phyloP scores from a whole-genome alignment of 1,140 invertebrate genomes.

The Schlechtendalia chinensis region DNA sequence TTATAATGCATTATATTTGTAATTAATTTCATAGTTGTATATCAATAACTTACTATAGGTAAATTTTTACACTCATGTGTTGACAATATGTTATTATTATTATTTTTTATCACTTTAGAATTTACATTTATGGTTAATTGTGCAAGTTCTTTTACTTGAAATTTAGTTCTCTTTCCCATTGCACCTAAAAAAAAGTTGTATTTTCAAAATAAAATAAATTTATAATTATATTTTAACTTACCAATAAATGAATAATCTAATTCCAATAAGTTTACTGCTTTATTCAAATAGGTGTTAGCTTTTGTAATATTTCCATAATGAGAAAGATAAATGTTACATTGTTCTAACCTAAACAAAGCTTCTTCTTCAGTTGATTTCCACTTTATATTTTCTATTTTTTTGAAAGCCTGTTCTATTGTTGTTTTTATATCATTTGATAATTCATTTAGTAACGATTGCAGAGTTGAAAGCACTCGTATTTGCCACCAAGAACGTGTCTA shows the following conservation, averaged over 20 bases:
- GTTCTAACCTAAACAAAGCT: conserved; percentile 72
- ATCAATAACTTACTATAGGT: conserved; percentile 57
- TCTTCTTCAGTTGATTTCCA: conserved; percentile 58
- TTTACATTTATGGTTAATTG: conserved; percentile 74
- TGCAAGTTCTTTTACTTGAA: conserved; percentile 75
- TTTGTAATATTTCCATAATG: conserved; percentile 71
- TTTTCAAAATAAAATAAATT: conserved; percentile 19
- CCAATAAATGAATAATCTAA: conserved; percentile 65
- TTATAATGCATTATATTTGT: not conserved
- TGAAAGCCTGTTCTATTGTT: conserved; percentile 63
- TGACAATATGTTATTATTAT: conserved; percentile 57
- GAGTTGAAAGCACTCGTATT: conserved; percentile 67
- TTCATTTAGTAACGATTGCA: conserved; percentile 75
- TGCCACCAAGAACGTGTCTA: conserved; percentile 70
- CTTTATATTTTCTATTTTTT: conserved; percentile 59
- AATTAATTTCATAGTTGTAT: not conserved
- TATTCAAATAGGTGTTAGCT: conserved; percentile 67
- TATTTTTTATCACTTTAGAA: conserved; percentile 56
- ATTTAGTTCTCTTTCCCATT: conserved; percentile 85
- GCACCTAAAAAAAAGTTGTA: conserved; percentile 62
- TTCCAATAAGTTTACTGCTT: conserved; percentile 65
- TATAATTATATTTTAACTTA: conserved; percentile 46
- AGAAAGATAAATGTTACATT: conserved; percentile 68
- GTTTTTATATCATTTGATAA: conserved; percentile 65
- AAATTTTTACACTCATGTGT: conserved; percentile 59